Base-by-base conservation (phyloP, 1,140 invertebrate species). In the Contarinia nasturtii region DNA sequence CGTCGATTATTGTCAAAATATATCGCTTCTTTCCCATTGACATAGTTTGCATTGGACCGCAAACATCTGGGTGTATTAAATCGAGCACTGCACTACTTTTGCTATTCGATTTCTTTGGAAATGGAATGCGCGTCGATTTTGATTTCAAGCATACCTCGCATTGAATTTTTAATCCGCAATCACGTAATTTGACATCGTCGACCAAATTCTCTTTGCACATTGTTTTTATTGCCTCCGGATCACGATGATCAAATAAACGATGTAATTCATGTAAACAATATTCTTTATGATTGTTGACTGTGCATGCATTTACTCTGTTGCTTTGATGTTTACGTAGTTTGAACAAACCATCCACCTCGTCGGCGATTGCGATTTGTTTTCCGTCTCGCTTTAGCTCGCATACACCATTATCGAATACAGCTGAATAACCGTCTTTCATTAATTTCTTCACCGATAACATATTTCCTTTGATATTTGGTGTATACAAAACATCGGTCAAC, bases 21-120 rank as follows among this genome's bases (percentile, higher is more conserved):
- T 62, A 68, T 45, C 53, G 52, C 0, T 53, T 17, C 1, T 60
- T 57, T n/a, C 55, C 53, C 14, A 63, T 17, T 1, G 64, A 67
- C 12, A 44, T 44, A n/a, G 47, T 51, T 33, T 62, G 50, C 56
- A 72, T 67, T 14, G 65, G 63, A 1, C 66, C 67, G 48, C 64
- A 65, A 0, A 66, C 51, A 56, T 71, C 66, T 10, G 51, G 53
- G 50, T 68, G 63, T 33, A 70, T 59, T 12, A 67, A 33, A 45
- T 68, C 61, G 37, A 67, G 51, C 46, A 61, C 58, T 27, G 53
- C 38, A 46, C 48, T 51, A 0, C 49, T 51, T 18, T 51, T 52
- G 37, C 19, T 53, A 0, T 46, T 47, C 27, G 58, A 51, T 46
- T 55, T 53, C 14, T 20, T 50, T 47, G 44, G 20, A 51, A 63